Evolutionary conservation across 2,113 vertebrate species (phyloP).

Genomic region (Epinephelus lanceolatus): DNA sequence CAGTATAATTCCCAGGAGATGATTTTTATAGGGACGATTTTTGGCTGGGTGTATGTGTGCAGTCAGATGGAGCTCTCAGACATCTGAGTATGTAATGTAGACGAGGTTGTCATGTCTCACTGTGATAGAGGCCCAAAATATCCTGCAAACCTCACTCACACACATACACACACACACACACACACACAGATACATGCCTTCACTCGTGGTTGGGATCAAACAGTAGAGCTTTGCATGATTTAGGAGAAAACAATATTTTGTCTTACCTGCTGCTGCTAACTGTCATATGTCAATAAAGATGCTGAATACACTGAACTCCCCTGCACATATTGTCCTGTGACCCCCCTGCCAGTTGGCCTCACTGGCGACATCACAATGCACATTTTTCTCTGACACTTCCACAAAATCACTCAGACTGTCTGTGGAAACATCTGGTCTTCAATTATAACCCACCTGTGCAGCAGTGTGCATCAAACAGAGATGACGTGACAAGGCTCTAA

Average conservation of each 20-base stretch:
- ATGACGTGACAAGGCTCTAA: background rate
- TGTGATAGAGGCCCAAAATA: background rate
- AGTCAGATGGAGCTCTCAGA: conserved; percentile 16
- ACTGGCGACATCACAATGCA: background rate
- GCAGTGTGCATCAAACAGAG: conserved; percentile 11
- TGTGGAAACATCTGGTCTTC: conserved; percentile 31
- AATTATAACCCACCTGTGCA: conserved; percentile 6
- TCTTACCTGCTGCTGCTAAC: background rate
- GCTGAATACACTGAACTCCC: background rate
- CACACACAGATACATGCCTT: background rate
- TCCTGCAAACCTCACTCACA: background rate
- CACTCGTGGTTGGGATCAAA: background rate
- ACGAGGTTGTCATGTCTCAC: conserved; percentile 12
- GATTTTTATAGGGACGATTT: background rate
- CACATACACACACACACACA: background rate
- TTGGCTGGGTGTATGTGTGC: background rate
- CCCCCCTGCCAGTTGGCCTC: background rate
- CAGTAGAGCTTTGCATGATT: background rate
- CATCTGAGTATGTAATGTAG: conserved; percentile 5
- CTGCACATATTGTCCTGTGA: background rate
- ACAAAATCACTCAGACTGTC: background rate
- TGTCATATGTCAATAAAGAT: background rate
- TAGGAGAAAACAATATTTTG: background rate
- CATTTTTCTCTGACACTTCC: background rate
- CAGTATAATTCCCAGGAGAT: background rate